A percentile compares a stretch with the other conserved stretches of the same genome.
phyloP scores from a whole-genome alignment of 2,113 vertebrate species.

The Amphiprion percula region DNA sequence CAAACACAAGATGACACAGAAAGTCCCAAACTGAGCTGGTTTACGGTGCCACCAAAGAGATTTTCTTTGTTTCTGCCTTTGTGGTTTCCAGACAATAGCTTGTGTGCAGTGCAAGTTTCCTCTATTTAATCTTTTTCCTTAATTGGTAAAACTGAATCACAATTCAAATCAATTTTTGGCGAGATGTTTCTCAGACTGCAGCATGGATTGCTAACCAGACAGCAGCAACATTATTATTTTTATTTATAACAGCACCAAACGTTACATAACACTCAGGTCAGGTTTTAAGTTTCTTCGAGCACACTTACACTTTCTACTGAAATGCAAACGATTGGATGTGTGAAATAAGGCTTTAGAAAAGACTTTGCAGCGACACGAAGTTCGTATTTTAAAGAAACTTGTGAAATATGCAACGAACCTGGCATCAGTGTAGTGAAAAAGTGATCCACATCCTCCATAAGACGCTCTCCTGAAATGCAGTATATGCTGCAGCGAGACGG shows the following conservation, averaged over 20 bases:
- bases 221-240: not conserved
- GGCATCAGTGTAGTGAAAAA: not conserved
- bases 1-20: conserved; percentile 32
- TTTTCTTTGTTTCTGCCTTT: not conserved
- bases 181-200: not conserved
- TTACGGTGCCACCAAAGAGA: not conserved
- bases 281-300: not conserved
- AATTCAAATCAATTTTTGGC: not conserved
- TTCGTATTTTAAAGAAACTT: not conserved
- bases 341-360: too few relatives aligned
- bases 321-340: not conserved
- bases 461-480: not conserved
- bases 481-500: not conserved
- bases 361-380: too few relatives aligned
- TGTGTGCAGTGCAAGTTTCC: not conserved
- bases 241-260: not conserved
- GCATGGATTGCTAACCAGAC: not conserved
- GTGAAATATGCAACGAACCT: not conserved
- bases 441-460: not conserved
- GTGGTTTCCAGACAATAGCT: conserved; percentile 27
- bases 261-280: not conserved
- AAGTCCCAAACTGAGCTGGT: not conserved
- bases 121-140: conserved; percentile 21
- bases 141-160: conserved; percentile 24
- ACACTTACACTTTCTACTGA: not conserved